Percentiles rank a stretch among this genome's conserved stretches.
These are phyloP conservation scores for Ellobius talpinus DNA, from an alignment of 2,113 vertebrate species.

Conservation along the genomic window DNA sequence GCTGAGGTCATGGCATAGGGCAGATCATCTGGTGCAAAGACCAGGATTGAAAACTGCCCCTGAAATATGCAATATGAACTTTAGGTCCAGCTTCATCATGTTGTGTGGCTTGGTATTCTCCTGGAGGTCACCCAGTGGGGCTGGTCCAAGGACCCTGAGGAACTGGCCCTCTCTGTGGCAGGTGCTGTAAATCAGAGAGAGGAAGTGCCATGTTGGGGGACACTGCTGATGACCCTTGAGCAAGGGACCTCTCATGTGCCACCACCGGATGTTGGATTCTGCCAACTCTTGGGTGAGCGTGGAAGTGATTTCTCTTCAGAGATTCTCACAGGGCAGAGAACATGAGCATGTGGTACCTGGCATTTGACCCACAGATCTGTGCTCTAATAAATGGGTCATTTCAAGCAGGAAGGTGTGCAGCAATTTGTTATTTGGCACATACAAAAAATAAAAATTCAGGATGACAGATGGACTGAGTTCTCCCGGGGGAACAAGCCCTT, in stretches of 20 bases:
- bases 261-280: neutral
- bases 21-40: neutral
- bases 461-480: neutral
- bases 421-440: neutral
- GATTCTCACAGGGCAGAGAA: neutral
- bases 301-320: neutral
- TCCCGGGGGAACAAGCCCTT: neutral
- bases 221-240: neutral
- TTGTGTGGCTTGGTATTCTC: neutral
- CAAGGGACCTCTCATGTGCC: neutral
- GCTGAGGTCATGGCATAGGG: neutral
- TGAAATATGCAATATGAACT: neutral
- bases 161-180: neutral
- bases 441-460: neutral
- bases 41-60: neutral
- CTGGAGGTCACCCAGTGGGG: too few relatives aligned
- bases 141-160: too few relatives aligned
- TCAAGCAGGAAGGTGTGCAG: neutral
- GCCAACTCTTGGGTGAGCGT: neutral
- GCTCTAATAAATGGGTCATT: neutral
- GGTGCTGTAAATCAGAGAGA: neutral
- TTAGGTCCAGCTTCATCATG: too few relatives aligned
- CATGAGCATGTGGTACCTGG: neutral
- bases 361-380: neutral
- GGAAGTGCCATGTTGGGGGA: accelerated